A percentile compares a stretch with the other conserved stretches of the same genome.
Conservation (phyloP, 2,888 invertebrate genomes). For the Strigamia transsilvanica region DNA sequence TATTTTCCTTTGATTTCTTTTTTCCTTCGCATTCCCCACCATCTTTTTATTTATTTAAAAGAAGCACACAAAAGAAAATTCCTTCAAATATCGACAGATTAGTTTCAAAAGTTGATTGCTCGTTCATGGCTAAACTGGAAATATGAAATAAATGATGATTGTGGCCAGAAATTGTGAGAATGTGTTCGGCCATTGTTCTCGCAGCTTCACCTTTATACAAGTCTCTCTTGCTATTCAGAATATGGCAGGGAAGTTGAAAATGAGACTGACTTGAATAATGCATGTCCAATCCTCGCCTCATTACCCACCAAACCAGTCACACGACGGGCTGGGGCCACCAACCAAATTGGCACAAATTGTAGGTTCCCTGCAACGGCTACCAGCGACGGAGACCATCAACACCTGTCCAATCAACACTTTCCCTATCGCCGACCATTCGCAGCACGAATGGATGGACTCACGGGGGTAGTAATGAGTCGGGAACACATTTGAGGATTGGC, state of each 20-base stretch:
- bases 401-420: conserved; percentile 45
- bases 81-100: background rate
- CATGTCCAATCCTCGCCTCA: conserved; percentile 49
- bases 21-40: too few species aligned
- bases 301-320: conserved; percentile 43
- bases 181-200: background rate
- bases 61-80: background rate
- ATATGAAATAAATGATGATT: too few species aligned
- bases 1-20: background rate
- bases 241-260: conserved; percentile 41
- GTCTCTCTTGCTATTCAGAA: conserved; percentile 39
- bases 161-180: background rate
- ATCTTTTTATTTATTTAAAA: too few species aligned
- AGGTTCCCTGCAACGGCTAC: conserved; percentile 30
- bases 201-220: background rate
- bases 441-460: conserved; percentile 42
- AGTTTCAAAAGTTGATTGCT: background rate
- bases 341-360: conserved; percentile 48
- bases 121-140: background rate
- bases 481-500: conserved; percentile 41
- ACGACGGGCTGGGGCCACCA: conserved; percentile 40
- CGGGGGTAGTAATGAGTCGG: conserved; percentile 36
- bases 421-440: conserved; percentile 19
- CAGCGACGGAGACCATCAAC: conserved; percentile 41
- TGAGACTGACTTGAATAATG: conserved; percentile 49